Evolutionary conservation across 2,113 vertebrate species (phyloP), one percentile per base, ranked within the genome.

Genomic region (Daubentonia madagascariensis): DNA sequence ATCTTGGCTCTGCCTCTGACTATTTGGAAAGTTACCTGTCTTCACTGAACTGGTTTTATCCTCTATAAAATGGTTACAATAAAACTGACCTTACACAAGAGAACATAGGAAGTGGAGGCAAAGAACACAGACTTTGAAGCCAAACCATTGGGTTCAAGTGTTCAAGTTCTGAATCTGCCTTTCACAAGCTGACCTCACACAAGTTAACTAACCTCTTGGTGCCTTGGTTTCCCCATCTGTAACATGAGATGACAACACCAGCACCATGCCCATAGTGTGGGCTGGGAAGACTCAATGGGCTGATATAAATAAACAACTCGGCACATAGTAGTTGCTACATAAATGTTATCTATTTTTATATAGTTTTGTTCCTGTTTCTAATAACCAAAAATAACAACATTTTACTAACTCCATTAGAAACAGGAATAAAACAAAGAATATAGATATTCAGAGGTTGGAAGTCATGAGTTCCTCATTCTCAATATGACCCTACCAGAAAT

Each of bases 11-110:
- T 92, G 43, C 35, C 16, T 68, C 23, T 67, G 28, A 91, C 59
- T 87, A 48, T 52, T 37, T 96, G 81, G 52, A 91, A 93, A 68
- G 16, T 76, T 83, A 32, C 37, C 68, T 94, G 11, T 78, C 43
- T 97, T 89, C 86, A 63, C n/a, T 20, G 25, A 89, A 91, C 83
- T 92, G 89, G 43, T 83, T 96, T 89, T 95, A 65, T 96, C 48
- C 68, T 97, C 50, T 87, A 30, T 96, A 95, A 81, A 81, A 59
- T 35, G 43, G 79, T 89, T 92, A 10, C n/a, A 78, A 88, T 85
- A 80, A 87, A 93, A 91, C 43, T 96, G 85, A 79, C 52, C 54
- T 97, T 67, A 57, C 22, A 50, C 68, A 28, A 94, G 54, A 85
- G 28, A 28, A 81, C 30, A 43, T 37, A 80, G 85, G 83, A 73